Base-by-base conservation (phyloP, 2,113 vertebrate genomes). In the Boleophthalmus pectinirostris region DNA sequence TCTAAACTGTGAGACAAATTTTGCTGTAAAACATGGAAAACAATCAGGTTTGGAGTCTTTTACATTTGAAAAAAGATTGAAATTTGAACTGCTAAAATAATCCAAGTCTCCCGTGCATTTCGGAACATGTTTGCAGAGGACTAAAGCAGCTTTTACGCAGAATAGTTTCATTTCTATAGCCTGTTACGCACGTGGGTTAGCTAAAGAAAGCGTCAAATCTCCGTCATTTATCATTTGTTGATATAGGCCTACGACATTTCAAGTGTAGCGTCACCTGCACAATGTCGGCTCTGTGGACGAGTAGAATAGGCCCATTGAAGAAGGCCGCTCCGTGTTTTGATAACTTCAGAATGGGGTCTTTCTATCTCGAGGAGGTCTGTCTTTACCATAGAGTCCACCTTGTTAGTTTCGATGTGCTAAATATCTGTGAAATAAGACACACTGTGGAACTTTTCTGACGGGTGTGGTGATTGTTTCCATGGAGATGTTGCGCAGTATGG, bases 251-350 rank as follows among this genome's bases (percentile, higher is more conserved):
- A 12, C 38, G 29, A 38, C 61, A 64, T 64, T 35, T 64, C 18
- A 38, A 43, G 61, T n/a, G 61, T 64, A 12, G 33, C 61, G 9
- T 38, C 18, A 43, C 20, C 20, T 3, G 61, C 33, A 64, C 61
- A 64, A n/a, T 43, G 18, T 33, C 20, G 9, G 33, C 61, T 64
- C 35, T 64, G 33, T 64, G 20, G 29, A 64, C 29, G n/a, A 63
- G 61, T n/a, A 64, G 61, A 64, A 64, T 43, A 38, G 61, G 33
- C 29, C 33, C 61, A 64, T 64, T 64, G 61, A 64, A 20, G 61
- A 64, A 9, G 29, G 29, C 33, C 9, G 10, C 33, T 3, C 2
- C 3, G 20, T 64, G 61, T 64, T 64, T 64, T 35, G 61, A 64
- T 38, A 64, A 64, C 18, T 13, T 0, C 18, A 64, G 33, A 64